Percentiles rank a stretch among this genome's conserved stretches.
phyloP scores from a whole-genome alignment of 2,797 vertebrate genomes.

The Pitangus sulphuratus region DNA sequence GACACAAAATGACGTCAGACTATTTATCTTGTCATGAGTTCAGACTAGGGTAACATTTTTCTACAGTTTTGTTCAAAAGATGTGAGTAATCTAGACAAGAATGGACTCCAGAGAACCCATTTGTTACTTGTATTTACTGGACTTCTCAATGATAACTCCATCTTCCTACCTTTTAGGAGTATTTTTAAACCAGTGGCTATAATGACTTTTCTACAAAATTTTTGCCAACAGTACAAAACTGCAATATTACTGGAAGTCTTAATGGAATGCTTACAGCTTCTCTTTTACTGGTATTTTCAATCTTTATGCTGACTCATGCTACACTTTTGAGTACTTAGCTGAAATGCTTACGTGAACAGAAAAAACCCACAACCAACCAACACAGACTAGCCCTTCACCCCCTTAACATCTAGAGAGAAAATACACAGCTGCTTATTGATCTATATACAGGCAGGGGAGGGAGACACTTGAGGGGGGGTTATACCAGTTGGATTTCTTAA shows the following conservation, averaged over 20 bases:
- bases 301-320: constrained; percentile 28
- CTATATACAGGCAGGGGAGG: not conserved
- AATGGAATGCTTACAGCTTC: not conserved
- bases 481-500: not conserved
- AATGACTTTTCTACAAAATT: not conserved
- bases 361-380: not conserved
- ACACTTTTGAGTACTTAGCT: not conserved
- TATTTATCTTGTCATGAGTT: not conserved
- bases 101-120: not conserved
- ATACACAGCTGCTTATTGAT: not conserved
- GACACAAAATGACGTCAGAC: not conserved
- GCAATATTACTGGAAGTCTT: constrained; percentile 9
- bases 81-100: not conserved
- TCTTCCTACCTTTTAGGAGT: not conserved
- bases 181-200: not conserved
- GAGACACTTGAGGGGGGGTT: not conserved
- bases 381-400: not conserved
- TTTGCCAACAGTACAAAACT: not conserved
- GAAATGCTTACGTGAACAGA: not conserved
- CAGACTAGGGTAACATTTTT: not conserved
- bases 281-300: constrained; percentile 21
- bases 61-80: not conserved
- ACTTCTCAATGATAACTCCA: not conserved
- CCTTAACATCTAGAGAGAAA: not conserved
- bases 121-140: not conserved